Percentiles rank a stretch among this genome's conserved stretches.
Conservation (phyloP, 2,113 vertebrate species). For the Platycercus adscitus region DNA sequence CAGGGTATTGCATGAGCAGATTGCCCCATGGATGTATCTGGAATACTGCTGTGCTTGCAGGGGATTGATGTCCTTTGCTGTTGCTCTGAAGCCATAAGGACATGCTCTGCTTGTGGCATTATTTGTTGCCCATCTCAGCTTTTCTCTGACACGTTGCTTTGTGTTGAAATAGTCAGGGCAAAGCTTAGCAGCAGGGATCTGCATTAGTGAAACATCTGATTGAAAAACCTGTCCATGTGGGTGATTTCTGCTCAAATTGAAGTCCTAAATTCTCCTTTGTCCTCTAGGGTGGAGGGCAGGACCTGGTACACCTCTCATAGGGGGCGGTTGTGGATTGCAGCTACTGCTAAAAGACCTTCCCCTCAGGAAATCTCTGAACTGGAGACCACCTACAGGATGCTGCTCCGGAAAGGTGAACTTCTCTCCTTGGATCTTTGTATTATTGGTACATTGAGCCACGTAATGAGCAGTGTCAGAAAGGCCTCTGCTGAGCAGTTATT, state of each 20-base stretch:
- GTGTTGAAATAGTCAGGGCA: not conserved
- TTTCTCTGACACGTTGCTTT: not conserved
- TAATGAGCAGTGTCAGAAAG: constrained; percentile 2
- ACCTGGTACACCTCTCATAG: constrained; percentile 95
- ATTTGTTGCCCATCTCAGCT: not conserved
- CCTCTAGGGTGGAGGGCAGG: constrained; percentile 90
- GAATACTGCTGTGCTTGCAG: not conserved
- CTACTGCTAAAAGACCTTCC: constrained; percentile 89
- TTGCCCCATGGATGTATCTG: not conserved
- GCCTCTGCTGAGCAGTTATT: not conserved
- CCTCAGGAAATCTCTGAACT: constrained; percentile 89
- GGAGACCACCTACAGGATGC: constrained; percentile 84
- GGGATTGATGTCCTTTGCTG: not conserved
- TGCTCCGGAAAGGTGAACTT: constrained; percentile 81
- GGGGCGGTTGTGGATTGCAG: constrained; percentile 94
- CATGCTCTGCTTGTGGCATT: not conserved
- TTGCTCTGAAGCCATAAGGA: not conserved
- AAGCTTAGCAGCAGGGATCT: not conserved
- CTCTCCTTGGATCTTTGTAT: not conserved
- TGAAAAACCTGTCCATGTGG: not conserved
- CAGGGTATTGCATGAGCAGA: not conserved
- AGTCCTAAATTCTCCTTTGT: not conserved
- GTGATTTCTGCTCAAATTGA: constrained; percentile 1
- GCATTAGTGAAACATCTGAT: fast-evolving
- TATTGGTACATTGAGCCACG: not conserved